phyloP scores from a whole-genome alignment of 2,888 invertebrate genomes.

The Marronus borbonicus region DNA sequence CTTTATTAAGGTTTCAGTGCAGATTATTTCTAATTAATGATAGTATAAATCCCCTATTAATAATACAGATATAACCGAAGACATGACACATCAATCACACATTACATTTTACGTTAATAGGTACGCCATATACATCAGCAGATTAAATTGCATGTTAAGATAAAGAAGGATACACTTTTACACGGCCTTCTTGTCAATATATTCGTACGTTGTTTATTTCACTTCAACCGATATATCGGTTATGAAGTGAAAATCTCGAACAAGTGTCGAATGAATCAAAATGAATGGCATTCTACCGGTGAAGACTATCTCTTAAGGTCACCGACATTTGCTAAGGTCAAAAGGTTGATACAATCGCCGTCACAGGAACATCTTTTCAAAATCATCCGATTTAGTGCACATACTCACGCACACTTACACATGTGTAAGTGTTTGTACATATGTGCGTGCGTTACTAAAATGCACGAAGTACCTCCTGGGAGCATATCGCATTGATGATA shows the following conservation, averaged over 20 bases:
- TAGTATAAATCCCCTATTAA: too few species aligned
- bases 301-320: slow-evolving; percentile 43
- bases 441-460: slow-evolving; percentile 26
- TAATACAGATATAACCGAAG: too few species aligned
- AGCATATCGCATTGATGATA: not conserved
- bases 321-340: slow-evolving; percentile 45
- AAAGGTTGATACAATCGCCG: slow-evolving; percentile 48
- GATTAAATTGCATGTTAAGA: not conserved
- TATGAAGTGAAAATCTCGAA: slow-evolving; percentile 20
- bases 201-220: slow-evolving; percentile 15
- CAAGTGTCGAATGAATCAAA: slow-evolving; percentile 13
- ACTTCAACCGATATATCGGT: slow-evolving; percentile 11
- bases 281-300: slow-evolving; percentile 16
- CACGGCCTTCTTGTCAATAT: slow-evolving; percentile 30
- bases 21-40: too few species aligned
- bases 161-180: not conserved
- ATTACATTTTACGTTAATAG: not conserved
- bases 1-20: too few species aligned
- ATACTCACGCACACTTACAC: not conserved
- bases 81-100: too few species aligned
- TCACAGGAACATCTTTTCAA: slow-evolving; percentile 37
- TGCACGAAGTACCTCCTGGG: not conserved
- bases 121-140: not conserved
- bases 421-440: not conserved
- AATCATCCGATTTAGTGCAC: slow-evolving; percentile 14